Base-by-base conservation (phyloP, 2,113 vertebrate species). In the Chlamydotis undulata region DNA sequence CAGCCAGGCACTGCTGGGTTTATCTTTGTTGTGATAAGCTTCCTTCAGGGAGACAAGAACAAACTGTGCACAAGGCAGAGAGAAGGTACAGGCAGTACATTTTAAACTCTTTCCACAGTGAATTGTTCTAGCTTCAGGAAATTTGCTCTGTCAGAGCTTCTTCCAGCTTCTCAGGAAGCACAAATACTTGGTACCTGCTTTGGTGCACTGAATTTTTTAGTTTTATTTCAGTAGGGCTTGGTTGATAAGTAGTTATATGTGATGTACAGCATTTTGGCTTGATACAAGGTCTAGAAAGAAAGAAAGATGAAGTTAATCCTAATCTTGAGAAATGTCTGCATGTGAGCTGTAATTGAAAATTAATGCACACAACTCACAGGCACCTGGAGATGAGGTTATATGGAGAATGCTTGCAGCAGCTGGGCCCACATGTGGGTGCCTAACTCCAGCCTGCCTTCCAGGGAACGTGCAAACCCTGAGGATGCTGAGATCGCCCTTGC, bases 11-110 rank as follows among this genome's bases (percentile, higher is more conserved):
- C 73, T 84, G 90, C 86, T 92, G 74, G 67, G 43, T 90, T 92
- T 97, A 76, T 93, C 90, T 85, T 60, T 37, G 31, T 33, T n/a
- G 52, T 63, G 94, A 91, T 93, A 89, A 89, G 69, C 91, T 79
- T 79, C 83, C 93, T 93, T 93, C 86, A 60, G 92, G 83, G 78
- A 80, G 33, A 69, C 67, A 61, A 61, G 88, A 94, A 63, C 78
- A 81, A 88, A 80, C 80, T 81, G 7, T 77, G 78, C 67, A 50
- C 19, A 22, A 89, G 77, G 59, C 59, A 80, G 25, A 45, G 45
- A 56, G 74, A 61, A 74, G 24, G 47, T 33, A 68, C 74, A 76
- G 64, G 26, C 45, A 60, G 71, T 45, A 56, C 59, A 60, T 92
- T 86, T 96, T 76, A 91, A 91, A 83, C 39, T 82, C 43, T 64